Percentiles rank a stretch among this genome's conserved stretches.
These are phyloP conservation scores for Mormoops blainvillei DNA, from an alignment of 2,113 vertebrate genomes.

Conservation along the genomic window DNA sequence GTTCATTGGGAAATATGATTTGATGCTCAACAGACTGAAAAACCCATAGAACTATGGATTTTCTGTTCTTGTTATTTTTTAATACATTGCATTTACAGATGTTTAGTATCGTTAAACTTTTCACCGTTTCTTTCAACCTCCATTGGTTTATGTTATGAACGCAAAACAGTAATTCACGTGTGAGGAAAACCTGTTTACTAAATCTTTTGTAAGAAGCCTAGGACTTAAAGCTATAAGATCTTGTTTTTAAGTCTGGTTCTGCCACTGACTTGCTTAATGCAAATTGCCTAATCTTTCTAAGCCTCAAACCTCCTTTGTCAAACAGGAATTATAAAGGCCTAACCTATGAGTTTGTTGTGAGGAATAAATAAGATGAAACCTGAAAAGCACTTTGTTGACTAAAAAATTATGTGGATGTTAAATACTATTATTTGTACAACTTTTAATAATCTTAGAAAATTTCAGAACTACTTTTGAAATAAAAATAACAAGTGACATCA, in stretches of 20 bases:
- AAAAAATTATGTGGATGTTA: neutral
- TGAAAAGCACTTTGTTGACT: neutral
- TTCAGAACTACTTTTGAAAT: neutral
- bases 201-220: neutral
- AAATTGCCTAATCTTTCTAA: neutral
- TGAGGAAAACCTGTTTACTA: neutral
- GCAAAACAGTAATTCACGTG: neutral
- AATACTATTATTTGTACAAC: neutral
- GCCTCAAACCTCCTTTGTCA: neutral
- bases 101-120: neutral
- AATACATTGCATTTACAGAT: neutral
- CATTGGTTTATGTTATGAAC: neutral
- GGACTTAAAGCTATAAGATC: neutral
- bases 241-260: neutral
- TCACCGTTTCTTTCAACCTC: neutral
- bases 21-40: neutral
- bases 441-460: neutral
- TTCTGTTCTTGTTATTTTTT: neutral
- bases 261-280: neutral
- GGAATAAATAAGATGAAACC: neutral
- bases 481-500: conserved; percentile 21
- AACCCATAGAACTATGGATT: neutral
- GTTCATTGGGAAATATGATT: conserved; percentile 6
- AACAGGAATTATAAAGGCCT: neutral
- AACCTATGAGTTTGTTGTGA: neutral